These are phyloP conservation scores for Acanthococcus lagerstroemiae DNA, from an alignment of 2,888 invertebrate species.

Conservation along the genomic window DNA sequence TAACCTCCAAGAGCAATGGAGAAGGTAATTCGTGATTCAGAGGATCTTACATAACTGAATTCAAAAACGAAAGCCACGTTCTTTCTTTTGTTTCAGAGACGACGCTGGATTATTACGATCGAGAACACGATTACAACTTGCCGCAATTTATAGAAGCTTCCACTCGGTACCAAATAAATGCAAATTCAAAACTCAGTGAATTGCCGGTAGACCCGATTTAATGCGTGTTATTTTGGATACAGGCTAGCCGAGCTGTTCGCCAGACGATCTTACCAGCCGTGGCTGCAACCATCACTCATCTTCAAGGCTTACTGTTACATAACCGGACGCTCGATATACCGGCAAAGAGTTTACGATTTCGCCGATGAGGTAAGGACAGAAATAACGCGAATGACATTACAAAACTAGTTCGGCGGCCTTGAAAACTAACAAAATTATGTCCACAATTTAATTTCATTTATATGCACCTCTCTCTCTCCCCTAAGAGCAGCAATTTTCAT, in stretches of 20 bases:
- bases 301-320: constrained; percentile 21
- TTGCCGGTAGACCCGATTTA: too few species aligned
- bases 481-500: too few species aligned
- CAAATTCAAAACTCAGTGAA: background rate
- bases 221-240: too few species aligned
- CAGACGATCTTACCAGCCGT: constrained; percentile 36
- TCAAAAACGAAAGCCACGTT: too few species aligned
- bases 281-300: constrained; percentile 35
- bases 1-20: too few species aligned
- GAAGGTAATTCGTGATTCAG: too few species aligned
- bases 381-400: too few species aligned
- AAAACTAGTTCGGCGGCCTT: too few species aligned
- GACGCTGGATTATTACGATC: constrained; percentile 32
- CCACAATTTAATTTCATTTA: too few species aligned
- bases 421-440: too few species aligned
- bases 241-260: constrained; percentile 36
- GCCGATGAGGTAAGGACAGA: background rate
- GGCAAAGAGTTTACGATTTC: background rate
- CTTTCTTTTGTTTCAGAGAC: constrained; percentile 24
- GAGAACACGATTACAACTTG: constrained; percentile 32
- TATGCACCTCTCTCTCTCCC: too few species aligned
- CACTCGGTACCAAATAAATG: constrained; percentile 26
- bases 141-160: constrained; percentile 32
- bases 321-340: background rate
- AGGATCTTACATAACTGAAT: too few species aligned